Base-by-base conservation (phyloP, 1,140 invertebrate species). In the Cydia strobilella region DNA sequence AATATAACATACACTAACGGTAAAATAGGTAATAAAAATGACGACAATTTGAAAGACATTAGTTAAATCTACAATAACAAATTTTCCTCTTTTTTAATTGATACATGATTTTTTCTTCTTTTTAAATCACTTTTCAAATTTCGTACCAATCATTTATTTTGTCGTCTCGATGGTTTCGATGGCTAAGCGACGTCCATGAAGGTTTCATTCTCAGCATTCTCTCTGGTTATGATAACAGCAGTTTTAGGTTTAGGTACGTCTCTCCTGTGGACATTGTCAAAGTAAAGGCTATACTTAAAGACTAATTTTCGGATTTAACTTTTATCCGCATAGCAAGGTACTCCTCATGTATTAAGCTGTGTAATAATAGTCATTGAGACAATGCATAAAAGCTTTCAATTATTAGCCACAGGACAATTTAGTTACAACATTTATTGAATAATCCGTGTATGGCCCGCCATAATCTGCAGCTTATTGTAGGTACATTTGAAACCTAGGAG, bases 51-150 rank as follows among this genome's bases (percentile, higher is more conserved):
- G 82, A 91, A 89, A 90, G 86, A 90, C 89, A 91, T 92, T 89
- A 79, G 87, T 87, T 88, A 90, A 92, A 90, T 91, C 87, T 90
- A 87, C 82, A 84, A 87, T 90, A 90, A 90, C 83, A 91, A 92
- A 86, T 91, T 90, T 92, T 90, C 79, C 85, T 86, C 86, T 90
- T 91, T 91, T 92, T 90, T 91, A 89, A 92, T 87, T 86, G 89
- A 86, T 89, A 87, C 86, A 88, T 87, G 80, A 85, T 90, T 90
- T 90, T 89, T 91, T 84, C 89, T 90, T 83, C 85, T 86, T 87
- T 91, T 88, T 74, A 86, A 91, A 90, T 90, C 81, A 69, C 82
- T 88, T 88, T 92, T 92, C 84, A 88, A 92, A 91, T 92, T 86
- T 90, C 79, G 82, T 84, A 81, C 73, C 74, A 78, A 81, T 80